phyloP scores from a whole-genome alignment of 2,797 vertebrate genomes.

The Notamacropus eugenii region DNA sequence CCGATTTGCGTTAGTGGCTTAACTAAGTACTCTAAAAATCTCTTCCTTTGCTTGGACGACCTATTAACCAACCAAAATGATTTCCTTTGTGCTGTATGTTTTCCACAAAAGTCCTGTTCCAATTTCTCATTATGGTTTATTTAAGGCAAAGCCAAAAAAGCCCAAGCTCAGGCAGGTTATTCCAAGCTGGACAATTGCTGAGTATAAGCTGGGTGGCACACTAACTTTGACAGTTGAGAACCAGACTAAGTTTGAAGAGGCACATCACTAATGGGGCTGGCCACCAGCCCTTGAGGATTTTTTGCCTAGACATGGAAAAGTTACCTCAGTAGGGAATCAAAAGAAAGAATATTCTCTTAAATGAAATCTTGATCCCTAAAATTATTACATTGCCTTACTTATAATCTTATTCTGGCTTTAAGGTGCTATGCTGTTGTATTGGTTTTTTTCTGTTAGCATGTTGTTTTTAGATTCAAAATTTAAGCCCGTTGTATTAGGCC shows the following conservation, averaged over 20 bases:
- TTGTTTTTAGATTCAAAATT: constrained; percentile 49
- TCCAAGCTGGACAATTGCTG: neutral
- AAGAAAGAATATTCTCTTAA: no score
- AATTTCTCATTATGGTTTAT: neutral
- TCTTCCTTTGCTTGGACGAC: neutral
- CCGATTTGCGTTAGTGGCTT: neutral
- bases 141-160: neutral
- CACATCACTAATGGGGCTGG: no score
- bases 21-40: neutral
- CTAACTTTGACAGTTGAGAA: neutral
- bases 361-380: neutral
- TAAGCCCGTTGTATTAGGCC: constrained; percentile 38
- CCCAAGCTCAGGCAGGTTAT: neutral
- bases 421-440: constrained; percentile 3
- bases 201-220: neutral
- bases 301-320: no score
- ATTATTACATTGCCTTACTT: neutral
- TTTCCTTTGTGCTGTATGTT: neutral
- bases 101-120: neutral
- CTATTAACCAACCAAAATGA: neutral
- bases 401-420: constrained; percentile 57
- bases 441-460: neutral
- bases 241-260: neutral
- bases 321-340: no score
- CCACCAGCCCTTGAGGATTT: no score